These are phyloP conservation scores for Alouatta palliata DNA, from an alignment of 2,113 vertebrate genomes.

Conservation along the genomic window DNA sequence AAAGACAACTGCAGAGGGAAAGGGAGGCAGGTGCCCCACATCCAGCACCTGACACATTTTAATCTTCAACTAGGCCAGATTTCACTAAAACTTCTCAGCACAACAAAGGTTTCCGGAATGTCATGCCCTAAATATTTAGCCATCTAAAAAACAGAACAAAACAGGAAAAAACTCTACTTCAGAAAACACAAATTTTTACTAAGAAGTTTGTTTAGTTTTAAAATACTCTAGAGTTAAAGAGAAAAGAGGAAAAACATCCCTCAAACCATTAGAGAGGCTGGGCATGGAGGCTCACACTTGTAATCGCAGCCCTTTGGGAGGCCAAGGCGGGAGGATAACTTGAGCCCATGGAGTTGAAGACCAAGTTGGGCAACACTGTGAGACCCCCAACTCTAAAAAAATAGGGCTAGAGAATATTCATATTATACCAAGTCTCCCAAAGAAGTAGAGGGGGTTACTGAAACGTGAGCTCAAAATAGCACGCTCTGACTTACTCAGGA, in stretches of 20 bases:
- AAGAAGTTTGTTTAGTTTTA: constrained; percentile 1
- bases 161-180: neutral
- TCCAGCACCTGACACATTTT: neutral
- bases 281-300: too few relatives aligned
- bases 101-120: neutral
- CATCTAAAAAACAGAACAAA: neutral
- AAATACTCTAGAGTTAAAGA: constrained; percentile 21
- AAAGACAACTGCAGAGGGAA: neutral
- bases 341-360: too few relatives aligned
- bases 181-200: constrained; percentile 25
- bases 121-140: neutral
- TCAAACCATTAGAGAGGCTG: neutral
- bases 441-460: neutral
- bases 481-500: neutral
- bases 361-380: too few relatives aligned
- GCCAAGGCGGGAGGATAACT: too few relatives aligned
- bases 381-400: neutral
- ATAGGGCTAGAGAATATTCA: neutral
- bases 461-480: neutral
- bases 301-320: too few relatives aligned
- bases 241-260: neutral
- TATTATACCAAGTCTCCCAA: neutral
- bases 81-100: neutral
- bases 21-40: neutral
- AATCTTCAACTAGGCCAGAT: neutral